These are phyloP conservation scores for Ectemnius cavifrons DNA, from an alignment of 2,888 invertebrate species.

Conservation along the genomic window DNA sequence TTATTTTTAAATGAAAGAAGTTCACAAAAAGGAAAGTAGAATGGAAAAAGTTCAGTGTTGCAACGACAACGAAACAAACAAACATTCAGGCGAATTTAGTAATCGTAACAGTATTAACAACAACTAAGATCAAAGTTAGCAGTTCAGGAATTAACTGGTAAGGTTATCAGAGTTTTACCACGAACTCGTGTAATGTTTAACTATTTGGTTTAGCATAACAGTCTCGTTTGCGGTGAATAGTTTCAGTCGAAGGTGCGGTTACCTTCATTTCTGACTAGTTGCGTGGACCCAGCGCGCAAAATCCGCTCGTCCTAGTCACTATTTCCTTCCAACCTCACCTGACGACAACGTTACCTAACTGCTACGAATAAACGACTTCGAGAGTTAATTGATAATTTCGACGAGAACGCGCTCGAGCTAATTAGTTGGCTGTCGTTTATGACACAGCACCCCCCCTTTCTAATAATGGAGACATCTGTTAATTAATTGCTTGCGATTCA, in stretches of 20 bases:
- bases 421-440: slow-evolving; percentile 37
- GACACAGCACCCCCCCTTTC: slow-evolving; percentile 14
- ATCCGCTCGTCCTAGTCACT: slow-evolving; percentile 21
- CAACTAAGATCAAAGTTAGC: too few species aligned
- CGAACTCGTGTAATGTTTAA: too few species aligned
- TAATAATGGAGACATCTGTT: slow-evolving; percentile 43
- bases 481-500: slow-evolving; percentile 32
- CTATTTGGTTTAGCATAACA: background rate
- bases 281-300: slow-evolving; percentile 38
- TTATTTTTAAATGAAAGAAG: too few species aligned
- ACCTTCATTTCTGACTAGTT: slow-evolving; percentile 50
- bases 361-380: slow-evolving; percentile 18
- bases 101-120: too few species aligned
- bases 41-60: too few species aligned
- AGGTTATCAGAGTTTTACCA: too few species aligned
- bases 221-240: background rate
- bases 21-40: too few species aligned
- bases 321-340: background rate
- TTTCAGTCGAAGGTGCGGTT: slow-evolving; percentile 7
- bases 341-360: background rate
- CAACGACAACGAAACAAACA: too few species aligned
- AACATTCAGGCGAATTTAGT: too few species aligned
- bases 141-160: too few species aligned
- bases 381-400: slow-evolving; percentile 51
- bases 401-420: slow-evolving; percentile 25